A percentile compares a stretch with the other conserved stretches of the same genome.
These are phyloP conservation scores for Tenthredo scrophulariae DNA, from an alignment of 2,888 invertebrate species.

Conservation along the genomic window DNA sequence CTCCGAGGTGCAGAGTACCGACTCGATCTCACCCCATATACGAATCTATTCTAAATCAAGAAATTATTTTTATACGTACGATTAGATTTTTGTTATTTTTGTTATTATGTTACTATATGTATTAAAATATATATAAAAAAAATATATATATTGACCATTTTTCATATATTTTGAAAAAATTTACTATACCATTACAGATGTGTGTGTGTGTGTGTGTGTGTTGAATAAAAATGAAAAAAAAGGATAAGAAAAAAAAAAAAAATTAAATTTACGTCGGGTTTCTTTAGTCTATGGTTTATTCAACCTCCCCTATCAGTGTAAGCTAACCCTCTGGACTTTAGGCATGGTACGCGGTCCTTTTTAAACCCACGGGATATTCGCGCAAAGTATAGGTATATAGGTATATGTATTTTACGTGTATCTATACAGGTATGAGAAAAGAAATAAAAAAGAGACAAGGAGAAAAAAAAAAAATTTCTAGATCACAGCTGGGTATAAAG, in stretches of 20 bases:
- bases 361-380: constrained; percentile 8
- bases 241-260: not conserved
- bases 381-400: not conserved
- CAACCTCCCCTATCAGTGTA: constrained; percentile 19
- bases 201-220: too few species aligned
- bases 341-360: not conserved
- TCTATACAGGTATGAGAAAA: not conserved
- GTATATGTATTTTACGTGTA: too few species aligned
- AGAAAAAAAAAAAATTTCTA: not conserved
- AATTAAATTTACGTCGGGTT: not conserved
- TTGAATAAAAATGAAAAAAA: not conserved
- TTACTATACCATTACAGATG: not conserved
- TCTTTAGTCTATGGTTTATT: constrained; percentile 32
- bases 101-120: too few species aligned
- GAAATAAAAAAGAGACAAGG: not conserved
- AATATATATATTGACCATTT: not conserved
- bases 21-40: not conserved
- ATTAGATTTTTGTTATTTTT: too few species aligned
- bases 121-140: too few species aligned
- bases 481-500: not conserved
- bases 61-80: not conserved
- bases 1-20: not conserved
- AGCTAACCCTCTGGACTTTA: not conserved
- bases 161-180: not conserved
- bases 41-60: not conserved